Conservation (phyloP, 2,113 vertebrate species). For the Malaclemys terrapin region DNA sequence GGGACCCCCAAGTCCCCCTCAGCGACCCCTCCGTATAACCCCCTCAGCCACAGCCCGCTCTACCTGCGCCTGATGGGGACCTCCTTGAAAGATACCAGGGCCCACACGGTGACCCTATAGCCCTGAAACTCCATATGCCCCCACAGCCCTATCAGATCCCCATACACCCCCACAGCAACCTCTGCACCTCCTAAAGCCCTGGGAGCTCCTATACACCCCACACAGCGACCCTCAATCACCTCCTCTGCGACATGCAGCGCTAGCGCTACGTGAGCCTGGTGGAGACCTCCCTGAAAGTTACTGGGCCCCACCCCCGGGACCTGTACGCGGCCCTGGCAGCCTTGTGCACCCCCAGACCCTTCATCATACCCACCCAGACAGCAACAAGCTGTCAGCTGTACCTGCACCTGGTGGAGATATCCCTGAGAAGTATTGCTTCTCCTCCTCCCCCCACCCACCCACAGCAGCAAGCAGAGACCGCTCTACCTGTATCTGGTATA, state of each 20-base stretch:
- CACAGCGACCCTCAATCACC: background rate
- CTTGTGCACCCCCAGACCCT: background rate
- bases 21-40: no score
- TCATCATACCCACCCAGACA: background rate
- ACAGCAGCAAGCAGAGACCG: background rate
- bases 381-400: background rate
- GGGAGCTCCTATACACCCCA: no score
- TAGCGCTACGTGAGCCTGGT: background rate
- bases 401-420: background rate
- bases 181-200: no score
- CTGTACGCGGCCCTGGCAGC: no score
- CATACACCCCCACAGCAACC: no score
- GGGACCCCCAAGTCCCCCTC: no score
- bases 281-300: background rate
- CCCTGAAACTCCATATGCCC: no score
- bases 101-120: fast-evolving
- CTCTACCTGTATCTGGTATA: background rate
- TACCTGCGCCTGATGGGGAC: background rate
- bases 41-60: background rate
- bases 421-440: background rate
- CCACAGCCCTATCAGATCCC: no score
- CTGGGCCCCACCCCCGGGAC: no score
- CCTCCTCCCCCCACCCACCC: no score
- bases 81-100: background rate
- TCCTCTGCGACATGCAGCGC: background rate